phyloP scores from a whole-genome alignment of 64 coral and sea anemone genomes.

The Astreopora myriophthalma region DNA sequence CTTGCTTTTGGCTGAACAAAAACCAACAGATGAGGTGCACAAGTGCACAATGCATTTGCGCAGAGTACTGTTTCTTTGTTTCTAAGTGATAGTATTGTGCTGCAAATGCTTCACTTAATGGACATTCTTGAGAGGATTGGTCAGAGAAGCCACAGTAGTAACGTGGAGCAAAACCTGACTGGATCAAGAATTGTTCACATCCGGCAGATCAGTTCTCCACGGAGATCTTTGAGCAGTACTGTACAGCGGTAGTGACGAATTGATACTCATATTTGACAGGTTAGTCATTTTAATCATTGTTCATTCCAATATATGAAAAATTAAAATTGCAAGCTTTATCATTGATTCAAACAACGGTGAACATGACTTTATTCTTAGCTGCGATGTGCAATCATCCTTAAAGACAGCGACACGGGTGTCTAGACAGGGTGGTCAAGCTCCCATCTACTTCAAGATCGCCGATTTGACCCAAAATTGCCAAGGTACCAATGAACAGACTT shows the following conservation, averaged over 20 bases:
- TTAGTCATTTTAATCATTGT: not conserved
- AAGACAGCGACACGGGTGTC: not conserved
- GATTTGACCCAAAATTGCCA: not conserved
- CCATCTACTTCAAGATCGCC: not conserved
- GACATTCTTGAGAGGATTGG: no score
- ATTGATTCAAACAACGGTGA: not conserved
- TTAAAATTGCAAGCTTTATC: not conserved
- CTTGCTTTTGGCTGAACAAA: not conserved
- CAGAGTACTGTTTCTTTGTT: not conserved
- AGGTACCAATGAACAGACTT: conserved; percentile 38
- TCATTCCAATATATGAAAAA: not conserved
- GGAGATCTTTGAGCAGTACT: no score
- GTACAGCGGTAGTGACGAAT: conserved; percentile 50
- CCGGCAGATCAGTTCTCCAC: not conserved
- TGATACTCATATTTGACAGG: conserved; percentile 39
- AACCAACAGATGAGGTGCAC: conserved; percentile 7
- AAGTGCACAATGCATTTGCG: conserved; percentile 10
- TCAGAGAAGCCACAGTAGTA: no score
- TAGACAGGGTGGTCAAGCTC: not conserved
- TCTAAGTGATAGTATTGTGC: not conserved
- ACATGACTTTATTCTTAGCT: not conserved
- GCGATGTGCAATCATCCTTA: not conserved
- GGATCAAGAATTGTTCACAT: no score
- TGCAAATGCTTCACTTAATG: no score
- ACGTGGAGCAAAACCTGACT: no score